These are phyloP conservation scores for Hiodon tergisus DNA, from an alignment of 2,113 vertebrate species.

Conservation along the genomic window DNA sequence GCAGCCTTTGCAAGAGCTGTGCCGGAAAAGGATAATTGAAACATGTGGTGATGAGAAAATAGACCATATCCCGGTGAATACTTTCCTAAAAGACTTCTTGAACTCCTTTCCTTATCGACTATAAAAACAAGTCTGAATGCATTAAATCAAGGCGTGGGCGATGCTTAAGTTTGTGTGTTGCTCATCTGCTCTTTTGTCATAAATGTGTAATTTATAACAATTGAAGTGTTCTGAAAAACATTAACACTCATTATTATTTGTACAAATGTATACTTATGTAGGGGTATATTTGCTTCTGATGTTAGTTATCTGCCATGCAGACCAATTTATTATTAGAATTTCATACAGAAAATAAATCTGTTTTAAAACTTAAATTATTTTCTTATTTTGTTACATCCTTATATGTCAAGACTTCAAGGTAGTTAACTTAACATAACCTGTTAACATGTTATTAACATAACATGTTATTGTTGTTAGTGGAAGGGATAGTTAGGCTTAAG, in stretches of 20 bases:
- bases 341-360: slow-evolving; percentile 17
- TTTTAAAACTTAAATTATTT: slow-evolving; percentile 11
- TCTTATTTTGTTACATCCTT: not conserved
- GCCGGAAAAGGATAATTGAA: slow-evolving; percentile 73
- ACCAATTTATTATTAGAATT: not conserved
- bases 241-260: slow-evolving; percentile 4
- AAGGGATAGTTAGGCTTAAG: not conserved
- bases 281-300: not conserved
- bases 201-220: slow-evolving; percentile 11
- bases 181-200: not conserved
- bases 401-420: not conserved
- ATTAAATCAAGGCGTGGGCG: slow-evolving; percentile 10
- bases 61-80: slow-evolving; percentile 63
- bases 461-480: not conserved
- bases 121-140: slow-evolving; percentile 41
- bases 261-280: slow-evolving; percentile 12
- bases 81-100: slow-evolving; percentile 70
- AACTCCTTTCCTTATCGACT: slow-evolving; percentile 73
- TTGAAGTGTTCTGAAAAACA: slow-evolving; percentile 6
- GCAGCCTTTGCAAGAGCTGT: slow-evolving; percentile 79
- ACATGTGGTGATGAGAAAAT: slow-evolving; percentile 71
- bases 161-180: slow-evolving; percentile 4
- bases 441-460: no score
- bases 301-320: slow-evolving; percentile 23
- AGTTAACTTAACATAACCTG: not conserved